phyloP scores from a whole-genome alignment of 1,140 invertebrate species.

The Nautilus pompilius region DNA sequence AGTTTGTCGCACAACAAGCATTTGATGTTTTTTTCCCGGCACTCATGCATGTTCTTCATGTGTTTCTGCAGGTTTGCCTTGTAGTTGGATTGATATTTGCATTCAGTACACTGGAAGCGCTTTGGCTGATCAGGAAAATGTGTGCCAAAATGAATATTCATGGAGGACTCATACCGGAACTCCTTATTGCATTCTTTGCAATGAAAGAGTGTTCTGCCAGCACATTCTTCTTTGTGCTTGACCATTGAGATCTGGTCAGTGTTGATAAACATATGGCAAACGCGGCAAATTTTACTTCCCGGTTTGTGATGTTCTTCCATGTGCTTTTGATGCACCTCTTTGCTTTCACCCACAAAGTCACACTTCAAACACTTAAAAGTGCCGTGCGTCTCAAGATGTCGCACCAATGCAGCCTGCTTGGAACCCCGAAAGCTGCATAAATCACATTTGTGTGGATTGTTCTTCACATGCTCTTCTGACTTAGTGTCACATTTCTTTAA shows the following conservation, averaged over 20 bases:
- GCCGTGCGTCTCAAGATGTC: conserved; percentile 36
- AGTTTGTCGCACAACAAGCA: conserved; percentile 41
- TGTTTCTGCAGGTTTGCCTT: conserved; percentile 46
- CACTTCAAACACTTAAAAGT: conserved; percentile 40
- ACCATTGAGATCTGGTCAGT: conserved; percentile 36
- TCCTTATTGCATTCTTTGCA: conserved; percentile 44
- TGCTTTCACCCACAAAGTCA: conserved; percentile 27
- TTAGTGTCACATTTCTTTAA: too few species aligned
- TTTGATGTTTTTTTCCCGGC: conserved; percentile 23
- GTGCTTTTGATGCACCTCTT: conserved; percentile 31
- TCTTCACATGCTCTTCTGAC: too few species aligned
- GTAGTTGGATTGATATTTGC: conserved; percentile 39
- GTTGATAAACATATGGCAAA: conserved; percentile 39
- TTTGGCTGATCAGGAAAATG: conserved; percentile 34
- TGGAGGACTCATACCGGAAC: conserved; percentile 45
- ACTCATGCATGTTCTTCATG: conserved; percentile 37
- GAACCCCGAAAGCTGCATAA: conserved; percentile 33
- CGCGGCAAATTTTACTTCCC: conserved; percentile 40
- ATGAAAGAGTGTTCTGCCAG: conserved; percentile 34
- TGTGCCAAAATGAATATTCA: conserved; percentile 34
- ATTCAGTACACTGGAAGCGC: conserved; percentile 34
- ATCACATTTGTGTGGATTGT: conserved; percentile 17
- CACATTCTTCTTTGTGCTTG: conserved; percentile 37
- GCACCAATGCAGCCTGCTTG: conserved; percentile 32
- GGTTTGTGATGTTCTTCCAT: conserved; percentile 27